Base-by-base conservation (phyloP, 2,797 vertebrate species). In the Myiotriccus ornatus region DNA sequence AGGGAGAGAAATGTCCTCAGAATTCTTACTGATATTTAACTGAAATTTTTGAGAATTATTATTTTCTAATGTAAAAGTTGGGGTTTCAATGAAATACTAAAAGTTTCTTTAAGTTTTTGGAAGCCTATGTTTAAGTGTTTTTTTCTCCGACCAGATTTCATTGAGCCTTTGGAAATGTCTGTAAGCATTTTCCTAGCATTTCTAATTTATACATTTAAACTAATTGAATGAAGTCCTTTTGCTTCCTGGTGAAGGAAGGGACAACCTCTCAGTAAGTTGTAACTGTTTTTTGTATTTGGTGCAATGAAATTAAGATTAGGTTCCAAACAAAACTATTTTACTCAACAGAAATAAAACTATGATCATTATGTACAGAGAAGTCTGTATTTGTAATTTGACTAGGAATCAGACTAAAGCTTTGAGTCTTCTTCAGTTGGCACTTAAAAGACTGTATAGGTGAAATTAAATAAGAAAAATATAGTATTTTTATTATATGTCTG, bases 281-380 rank as follows among this genome's bases (percentile, higher is more conserved):
- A 87, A 62, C 63, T 82, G 43, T 2, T 86, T 87, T 91, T 83
- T 73, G 9, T 79, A 52, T 86, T 94, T 88, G 55, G 27, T 88
- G 77, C 59, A 69, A 46, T 65, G 59, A 93, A 88, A 86, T 78
- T 43, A 91, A 80, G 83, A 79, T 90, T 71, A 76, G 47, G 59
- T 94, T 94, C 77, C 85, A 95, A 92, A 86, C 74, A 55, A 71
- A 95, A 79, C 62, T 62, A 1, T 88, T 91, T 86, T 73, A 57
- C 43, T 88, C 46, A 64, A 69, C 39, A 75, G 67, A 86, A 96
- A 68, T 81, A 86, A 81, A 93, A 74, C 44, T 53, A 10, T 56
- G 32, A 64, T 53, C 37, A 12, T 57, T 78, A 75, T 65, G 34
- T 73, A 63, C 47, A 56, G 44, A 78, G 39, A 49, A 56, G 22